Percentiles rank a stretch among this genome's conserved stretches.
These are phyloP conservation scores for Pangasius djambal DNA, from an alignment of 2,797 vertebrate genomes.

Conservation along the genomic window DNA sequence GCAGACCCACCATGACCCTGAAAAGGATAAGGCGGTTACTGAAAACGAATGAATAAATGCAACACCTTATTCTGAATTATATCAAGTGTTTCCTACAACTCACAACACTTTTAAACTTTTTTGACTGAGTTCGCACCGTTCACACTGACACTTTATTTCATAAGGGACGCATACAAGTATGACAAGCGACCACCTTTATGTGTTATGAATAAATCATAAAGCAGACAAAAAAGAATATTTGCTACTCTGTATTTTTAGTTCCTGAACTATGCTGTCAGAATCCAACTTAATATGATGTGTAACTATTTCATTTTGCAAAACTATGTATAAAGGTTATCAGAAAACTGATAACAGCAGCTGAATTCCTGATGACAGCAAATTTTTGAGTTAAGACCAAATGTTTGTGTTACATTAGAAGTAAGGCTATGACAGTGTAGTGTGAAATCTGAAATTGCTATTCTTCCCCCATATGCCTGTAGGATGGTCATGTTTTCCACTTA, in stretches of 20 bases:
- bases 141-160: conserved; percentile 46
- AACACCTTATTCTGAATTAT: not conserved
- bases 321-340: not conserved
- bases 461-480: not conserved
- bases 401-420: not conserved
- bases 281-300: conserved; percentile 71
- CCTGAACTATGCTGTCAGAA: conserved; percentile 72
- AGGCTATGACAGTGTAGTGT: not conserved
- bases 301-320: conserved; percentile 65
- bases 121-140: conserved; percentile 36
- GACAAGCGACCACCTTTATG: conserved; percentile 72
- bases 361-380: not conserved
- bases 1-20: not conserved
- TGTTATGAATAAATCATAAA: conserved; percentile 78
- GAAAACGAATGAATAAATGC: not conserved
- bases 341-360: not conserved
- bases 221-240: conserved; percentile 69
- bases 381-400: not conserved
- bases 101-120: conserved; percentile 32
- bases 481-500: not conserved
- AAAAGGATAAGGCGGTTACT: not conserved
- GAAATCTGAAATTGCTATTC: not conserved
- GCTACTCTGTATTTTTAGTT: conserved; percentile 70
- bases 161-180: conserved; percentile 65
- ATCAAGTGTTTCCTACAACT: not conserved